Evolutionary conservation across 64 coral and sea anemone genomes (phyloP).

Genomic region (Montipora cactus): DNA sequence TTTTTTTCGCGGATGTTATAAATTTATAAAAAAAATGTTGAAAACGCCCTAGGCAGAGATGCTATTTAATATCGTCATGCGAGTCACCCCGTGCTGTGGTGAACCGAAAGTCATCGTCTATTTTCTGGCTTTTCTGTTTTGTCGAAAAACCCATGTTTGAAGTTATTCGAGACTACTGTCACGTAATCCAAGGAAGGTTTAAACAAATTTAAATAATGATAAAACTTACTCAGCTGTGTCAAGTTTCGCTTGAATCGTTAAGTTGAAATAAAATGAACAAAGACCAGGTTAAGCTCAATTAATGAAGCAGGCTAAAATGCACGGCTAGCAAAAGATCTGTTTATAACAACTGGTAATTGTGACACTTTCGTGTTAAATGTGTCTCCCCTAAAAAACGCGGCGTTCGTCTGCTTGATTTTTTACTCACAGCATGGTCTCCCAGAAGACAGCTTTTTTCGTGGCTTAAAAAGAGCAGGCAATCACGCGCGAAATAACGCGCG

Average conservation of each 20-base stretch:
- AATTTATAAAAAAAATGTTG: background rate
- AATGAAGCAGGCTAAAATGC: background rate
- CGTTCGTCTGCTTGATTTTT: background rate
- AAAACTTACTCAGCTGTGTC: conserved; percentile 30
- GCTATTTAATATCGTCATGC: background rate
- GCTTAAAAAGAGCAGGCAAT: background rate
- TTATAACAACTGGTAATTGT: background rate
- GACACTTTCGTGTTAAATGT: background rate
- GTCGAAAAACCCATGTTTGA: background rate
- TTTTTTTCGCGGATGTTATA: conserved; percentile 5
- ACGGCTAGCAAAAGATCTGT: conserved; percentile 10
- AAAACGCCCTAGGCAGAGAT: conserved; percentile 5
- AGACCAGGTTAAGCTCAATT: background rate
- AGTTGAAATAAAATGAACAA: background rate
- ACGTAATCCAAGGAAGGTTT: background rate
- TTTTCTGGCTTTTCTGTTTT: background rate
- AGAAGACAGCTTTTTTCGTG: background rate
- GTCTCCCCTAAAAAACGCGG: background rate
- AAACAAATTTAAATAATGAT: conserved; percentile 36
- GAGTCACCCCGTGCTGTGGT: background rate
- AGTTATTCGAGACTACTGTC: background rate
- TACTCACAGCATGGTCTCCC: no score
- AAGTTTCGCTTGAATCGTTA: background rate
- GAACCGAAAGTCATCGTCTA: background rate
- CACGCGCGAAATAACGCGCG: conserved; percentile 15